A percentile compares a stretch with the other conserved stretches of the same genome.
Conservation (phyloP, 2,113 vertebrate species). For the Glaucidium brasilianum region DNA sequence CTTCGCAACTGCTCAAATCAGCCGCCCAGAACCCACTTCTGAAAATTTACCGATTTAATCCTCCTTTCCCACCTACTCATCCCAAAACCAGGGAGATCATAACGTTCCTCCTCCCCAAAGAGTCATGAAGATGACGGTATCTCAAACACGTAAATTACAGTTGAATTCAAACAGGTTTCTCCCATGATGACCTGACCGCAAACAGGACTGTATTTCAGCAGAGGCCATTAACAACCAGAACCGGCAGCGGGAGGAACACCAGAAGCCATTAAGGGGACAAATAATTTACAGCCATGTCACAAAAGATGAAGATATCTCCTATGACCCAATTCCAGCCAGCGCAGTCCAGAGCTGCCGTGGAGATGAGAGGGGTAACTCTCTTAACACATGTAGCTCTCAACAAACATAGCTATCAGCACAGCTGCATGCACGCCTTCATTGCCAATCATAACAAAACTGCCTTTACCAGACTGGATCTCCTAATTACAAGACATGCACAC, state of each 20-base stretch:
- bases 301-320: not conserved
- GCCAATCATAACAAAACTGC: not conserved
- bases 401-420: not conserved
- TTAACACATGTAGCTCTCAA: not conserved
- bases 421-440: not conserved
- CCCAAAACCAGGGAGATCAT: accelerated
- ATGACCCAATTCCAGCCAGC: not conserved
- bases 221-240: not conserved
- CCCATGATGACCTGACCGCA: not conserved
- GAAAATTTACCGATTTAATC: accelerated
- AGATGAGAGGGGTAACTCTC: not conserved
- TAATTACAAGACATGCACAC: not conserved
- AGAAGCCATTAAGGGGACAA: not conserved
- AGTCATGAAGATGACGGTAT: not conserved
- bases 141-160: not conserved
- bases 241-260: not conserved
- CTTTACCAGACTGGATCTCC: not conserved
- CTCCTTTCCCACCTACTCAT: not conserved
- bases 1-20: not conserved
- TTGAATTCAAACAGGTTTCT: not conserved
- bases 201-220: not conserved
- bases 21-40: not conserved
- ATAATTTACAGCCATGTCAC: not conserved
- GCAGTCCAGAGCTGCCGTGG: not conserved
- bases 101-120: not conserved